Conservation (phyloP, 2,888 invertebrate genomes). For the Thereva nobilitata region DNA sequence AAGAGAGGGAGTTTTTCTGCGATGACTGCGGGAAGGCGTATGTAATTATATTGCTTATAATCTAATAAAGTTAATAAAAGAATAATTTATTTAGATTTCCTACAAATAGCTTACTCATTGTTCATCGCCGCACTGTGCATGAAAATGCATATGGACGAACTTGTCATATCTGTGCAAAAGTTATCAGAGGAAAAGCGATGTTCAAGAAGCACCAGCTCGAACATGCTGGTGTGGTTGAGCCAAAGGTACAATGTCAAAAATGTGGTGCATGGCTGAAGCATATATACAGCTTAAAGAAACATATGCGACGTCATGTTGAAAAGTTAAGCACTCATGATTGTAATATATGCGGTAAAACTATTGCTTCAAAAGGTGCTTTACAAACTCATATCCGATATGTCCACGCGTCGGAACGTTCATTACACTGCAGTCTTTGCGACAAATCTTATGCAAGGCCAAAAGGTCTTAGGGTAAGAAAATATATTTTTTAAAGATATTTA, state of each 20-base stretch:
- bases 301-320: conserved; percentile 52
- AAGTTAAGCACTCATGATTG: conserved; percentile 50
- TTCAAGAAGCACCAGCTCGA: conserved; percentile 51
- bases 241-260: conserved; percentile 53
- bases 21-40: conserved; percentile 50
- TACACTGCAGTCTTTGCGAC: conserved; percentile 53
- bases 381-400: conserved; percentile 54
- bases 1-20: conserved; percentile 50
- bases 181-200: conserved; percentile 52
- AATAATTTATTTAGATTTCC: conserved; percentile 4
- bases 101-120: background rate
- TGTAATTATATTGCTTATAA: conserved; percentile 28
- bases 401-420: conserved; percentile 50
- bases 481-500: no score
- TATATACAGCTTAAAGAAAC: conserved; percentile 52
- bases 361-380: conserved; percentile 54
- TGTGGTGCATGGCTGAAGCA: conserved; percentile 56
- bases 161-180: conserved; percentile 56
- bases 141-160: conserved; percentile 41
- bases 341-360: conserved; percentile 52
- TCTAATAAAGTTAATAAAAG: background rate
- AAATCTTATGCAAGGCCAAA: conserved; percentile 55
- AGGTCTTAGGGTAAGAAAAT: conserved; percentile 49
- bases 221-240: conserved; percentile 50
- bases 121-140: conserved; percentile 1